Conservation (phyloP, 2,888 invertebrate genomes). For the Drosophila incognita region DNA sequence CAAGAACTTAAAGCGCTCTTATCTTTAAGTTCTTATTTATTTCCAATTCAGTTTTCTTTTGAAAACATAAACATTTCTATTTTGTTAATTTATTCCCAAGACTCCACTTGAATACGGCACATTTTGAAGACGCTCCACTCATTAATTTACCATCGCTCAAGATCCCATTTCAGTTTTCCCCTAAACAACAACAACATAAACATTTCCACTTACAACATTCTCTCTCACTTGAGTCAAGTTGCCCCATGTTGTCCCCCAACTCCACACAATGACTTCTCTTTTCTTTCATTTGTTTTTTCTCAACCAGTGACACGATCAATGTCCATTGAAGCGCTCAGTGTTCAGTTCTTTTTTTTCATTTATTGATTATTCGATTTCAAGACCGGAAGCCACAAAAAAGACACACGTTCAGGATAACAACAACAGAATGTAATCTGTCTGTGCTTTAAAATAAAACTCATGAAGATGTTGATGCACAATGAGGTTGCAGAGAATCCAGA, state of each 20-base stretch:
- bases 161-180: constrained; percentile 14
- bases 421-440: constrained; percentile 30
- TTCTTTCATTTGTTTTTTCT: background rate
- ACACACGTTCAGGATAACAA: constrained; percentile 58
- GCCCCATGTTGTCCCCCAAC: background rate
- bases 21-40: background rate
- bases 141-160: constrained; percentile 21
- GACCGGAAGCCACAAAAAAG: constrained; percentile 71
- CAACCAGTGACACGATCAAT: constrained; percentile 60
- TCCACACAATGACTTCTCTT: constrained; percentile 38
- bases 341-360: constrained; percentile 29
- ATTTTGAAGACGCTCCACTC: constrained; percentile 7
- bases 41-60: constrained; percentile 13
- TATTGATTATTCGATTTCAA: constrained; percentile 70
- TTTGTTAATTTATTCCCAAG: constrained; percentile 6
- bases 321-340: constrained; percentile 54
- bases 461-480: constrained; percentile 30
- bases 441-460: constrained; percentile 35
- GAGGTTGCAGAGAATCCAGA: constrained; percentile 41
- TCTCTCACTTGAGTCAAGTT: background rate
- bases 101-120: constrained; percentile 8
- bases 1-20: background rate
- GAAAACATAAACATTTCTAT: constrained; percentile 8
- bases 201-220: constrained; percentile 30
- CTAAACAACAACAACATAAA: constrained; percentile 7